Conservation (phyloP, 2,888 invertebrate genomes). For the Leptinotarsa tumamoca region DNA sequence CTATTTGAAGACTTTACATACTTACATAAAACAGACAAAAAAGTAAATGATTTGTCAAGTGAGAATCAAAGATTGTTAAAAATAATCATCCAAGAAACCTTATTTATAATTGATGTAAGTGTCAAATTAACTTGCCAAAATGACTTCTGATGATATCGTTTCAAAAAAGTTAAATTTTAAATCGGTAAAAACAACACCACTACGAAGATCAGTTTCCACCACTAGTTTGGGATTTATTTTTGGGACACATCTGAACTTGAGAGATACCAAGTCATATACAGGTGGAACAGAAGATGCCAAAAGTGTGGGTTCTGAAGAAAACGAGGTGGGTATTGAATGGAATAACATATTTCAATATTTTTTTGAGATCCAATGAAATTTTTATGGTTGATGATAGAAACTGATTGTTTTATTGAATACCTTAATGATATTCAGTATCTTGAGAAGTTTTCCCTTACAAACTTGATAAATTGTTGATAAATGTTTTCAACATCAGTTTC, state of each 20-base stretch:
- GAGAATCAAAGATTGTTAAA: too few relatives aligned
- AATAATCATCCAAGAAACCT: too few relatives aligned
- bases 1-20: too few relatives aligned
- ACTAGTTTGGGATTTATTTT: conserved; percentile 49
- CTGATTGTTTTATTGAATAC: too few relatives aligned
- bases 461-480: too few relatives aligned
- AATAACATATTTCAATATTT: not conserved
- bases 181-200: conserved; percentile 42
- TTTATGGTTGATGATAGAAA: too few relatives aligned
- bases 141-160: conserved; percentile 41
- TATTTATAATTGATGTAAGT: not conserved
- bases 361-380: too few relatives aligned
- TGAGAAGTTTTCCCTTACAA: too few relatives aligned
- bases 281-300: conserved; percentile 53
- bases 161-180: conserved; percentile 46
- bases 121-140: conserved; percentile 29
- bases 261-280: conserved; percentile 57
- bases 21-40: too few relatives aligned
- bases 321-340: conserved; percentile 34
- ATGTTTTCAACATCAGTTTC: too few relatives aligned
- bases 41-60: too few relatives aligned
- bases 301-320: conserved; percentile 47
- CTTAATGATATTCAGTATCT: too few relatives aligned
- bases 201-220: conserved; percentile 52
- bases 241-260: conserved; percentile 52